phyloP scores from a whole-genome alignment of 2,888 invertebrate genomes.

The Pyrrhosoma nymphula region DNA sequence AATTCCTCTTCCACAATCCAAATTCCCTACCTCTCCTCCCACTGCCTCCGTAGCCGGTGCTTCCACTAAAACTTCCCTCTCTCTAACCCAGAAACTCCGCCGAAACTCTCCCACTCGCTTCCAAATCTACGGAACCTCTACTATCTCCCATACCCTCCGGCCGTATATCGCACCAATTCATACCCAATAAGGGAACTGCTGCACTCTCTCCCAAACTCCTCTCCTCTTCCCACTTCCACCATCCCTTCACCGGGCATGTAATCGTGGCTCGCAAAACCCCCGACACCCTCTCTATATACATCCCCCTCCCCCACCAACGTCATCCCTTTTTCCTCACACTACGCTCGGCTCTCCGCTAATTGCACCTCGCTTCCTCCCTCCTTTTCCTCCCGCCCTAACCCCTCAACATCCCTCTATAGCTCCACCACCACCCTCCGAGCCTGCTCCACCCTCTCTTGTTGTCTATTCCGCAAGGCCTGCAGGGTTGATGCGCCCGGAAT shows the following conservation, averaged over 20 bases:
- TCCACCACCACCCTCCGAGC: constrained; percentile 23
- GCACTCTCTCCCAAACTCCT: neutral
- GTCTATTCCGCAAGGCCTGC: constrained; percentile 57
- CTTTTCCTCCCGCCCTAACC: neutral
- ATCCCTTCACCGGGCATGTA: neutral
- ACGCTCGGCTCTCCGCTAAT: constrained; percentile 5
- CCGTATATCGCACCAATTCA: constrained; percentile 2
- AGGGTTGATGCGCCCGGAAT: constrained; percentile 56
- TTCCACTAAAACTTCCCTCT: neutral
- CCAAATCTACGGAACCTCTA: neutral
- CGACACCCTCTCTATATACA: neutral
- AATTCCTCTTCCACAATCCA: neutral
- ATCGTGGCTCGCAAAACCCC: neutral
- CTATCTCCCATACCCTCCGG: neutral
- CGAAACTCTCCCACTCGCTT: neutral
- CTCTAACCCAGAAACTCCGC: no score
- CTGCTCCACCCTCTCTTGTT: constrained; percentile 15
- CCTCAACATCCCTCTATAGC: constrained; percentile 23
- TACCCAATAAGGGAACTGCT: constrained; percentile 37
- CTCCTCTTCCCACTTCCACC: neutral
- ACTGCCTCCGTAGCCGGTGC: neutral
- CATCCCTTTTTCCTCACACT: constrained; percentile 8
- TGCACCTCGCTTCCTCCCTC: constrained; percentile 39
- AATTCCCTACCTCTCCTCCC: neutral
- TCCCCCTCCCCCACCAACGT: neutral